These are phyloP conservation scores for Phengaris alcon DNA, from an alignment of 2,888 invertebrate species.

Conservation along the genomic window DNA sequence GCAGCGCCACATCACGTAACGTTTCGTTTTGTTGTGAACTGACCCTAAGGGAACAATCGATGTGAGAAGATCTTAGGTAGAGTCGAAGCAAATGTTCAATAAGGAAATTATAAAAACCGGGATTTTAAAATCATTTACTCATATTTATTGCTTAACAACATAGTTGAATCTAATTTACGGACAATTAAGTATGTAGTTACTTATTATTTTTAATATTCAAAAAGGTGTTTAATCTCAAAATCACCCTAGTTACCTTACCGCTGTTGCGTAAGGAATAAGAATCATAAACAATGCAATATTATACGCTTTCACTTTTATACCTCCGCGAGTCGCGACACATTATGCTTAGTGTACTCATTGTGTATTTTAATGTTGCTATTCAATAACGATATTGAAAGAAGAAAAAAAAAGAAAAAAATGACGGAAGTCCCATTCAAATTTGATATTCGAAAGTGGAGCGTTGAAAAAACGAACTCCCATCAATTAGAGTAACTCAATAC, in stretches of 20 bases:
- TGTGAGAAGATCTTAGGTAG: too few relatives aligned
- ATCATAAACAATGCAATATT: constrained; percentile 21
- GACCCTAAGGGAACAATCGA: too few relatives aligned
- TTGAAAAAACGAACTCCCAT: constrained; percentile 58
- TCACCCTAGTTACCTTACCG: not conserved
- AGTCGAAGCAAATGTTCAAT: too few relatives aligned
- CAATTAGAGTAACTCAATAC: constrained; percentile 79
- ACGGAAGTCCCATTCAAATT: constrained; percentile 56
- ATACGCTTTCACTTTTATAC: constrained; percentile 23
- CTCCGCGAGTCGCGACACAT: constrained; percentile 20
- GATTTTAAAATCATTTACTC: too few relatives aligned
- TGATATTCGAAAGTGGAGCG: constrained; percentile 59
- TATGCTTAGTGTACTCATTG: constrained; percentile 24
- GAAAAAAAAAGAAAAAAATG: constrained; percentile 45
- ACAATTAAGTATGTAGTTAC: too few relatives aligned
- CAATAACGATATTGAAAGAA: constrained; percentile 40
- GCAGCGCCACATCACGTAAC: too few relatives aligned
- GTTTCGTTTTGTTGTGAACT: too few relatives aligned
- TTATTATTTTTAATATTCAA: too few relatives aligned
- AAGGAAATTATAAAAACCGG: too few relatives aligned
- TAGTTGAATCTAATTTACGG: too few relatives aligned
- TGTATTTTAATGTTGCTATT: constrained; percentile 32
- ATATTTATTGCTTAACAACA: too few relatives aligned
- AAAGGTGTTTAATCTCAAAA: not conserved
- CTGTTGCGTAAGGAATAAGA: constrained; percentile 24